These are phyloP conservation scores for Caenorhabditis elegans DNA, from an alignment of 1,140 invertebrate genomes.

Conservation along the genomic window DNA sequence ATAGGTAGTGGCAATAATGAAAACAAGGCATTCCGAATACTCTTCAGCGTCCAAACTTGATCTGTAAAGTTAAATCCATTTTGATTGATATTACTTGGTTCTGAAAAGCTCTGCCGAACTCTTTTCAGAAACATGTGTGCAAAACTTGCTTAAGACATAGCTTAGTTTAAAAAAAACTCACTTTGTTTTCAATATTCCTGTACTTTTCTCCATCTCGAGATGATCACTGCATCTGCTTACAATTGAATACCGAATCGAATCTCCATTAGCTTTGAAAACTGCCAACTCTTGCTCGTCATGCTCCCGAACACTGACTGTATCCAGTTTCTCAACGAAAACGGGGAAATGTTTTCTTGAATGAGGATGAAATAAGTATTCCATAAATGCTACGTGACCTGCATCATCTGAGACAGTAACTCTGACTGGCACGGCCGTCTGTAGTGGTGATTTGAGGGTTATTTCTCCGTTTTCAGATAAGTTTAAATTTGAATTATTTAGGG, in stretches of 20 bases:
- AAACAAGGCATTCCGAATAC: background rate
- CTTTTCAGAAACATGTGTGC: too few species aligned
- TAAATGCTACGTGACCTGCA: background rate
- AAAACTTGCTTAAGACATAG: too few species aligned
- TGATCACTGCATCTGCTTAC: background rate
- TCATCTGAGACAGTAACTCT: conserved; percentile 28
- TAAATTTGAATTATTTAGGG: background rate
- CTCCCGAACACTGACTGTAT: background rate
- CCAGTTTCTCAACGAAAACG: background rate
- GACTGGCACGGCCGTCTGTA: background rate
- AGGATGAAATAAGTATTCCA: background rate
- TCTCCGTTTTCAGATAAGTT: background rate
- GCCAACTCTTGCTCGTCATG: background rate
- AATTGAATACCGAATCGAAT: background rate
- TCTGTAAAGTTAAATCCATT: background rate
- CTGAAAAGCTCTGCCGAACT: too few species aligned
- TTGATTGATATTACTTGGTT: too few species aligned
- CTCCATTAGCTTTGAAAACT: background rate
- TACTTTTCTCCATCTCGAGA: background rate
- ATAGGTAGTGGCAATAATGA: background rate
- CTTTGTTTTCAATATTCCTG: background rate
- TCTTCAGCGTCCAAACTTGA: background rate
- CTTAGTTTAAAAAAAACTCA: background rate
- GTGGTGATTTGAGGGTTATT: background rate
- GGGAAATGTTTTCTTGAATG: background rate